Evolutionary conservation across 1,140 invertebrate species (phyloP).

Genomic region (Drosophila biarmipes): DNA sequence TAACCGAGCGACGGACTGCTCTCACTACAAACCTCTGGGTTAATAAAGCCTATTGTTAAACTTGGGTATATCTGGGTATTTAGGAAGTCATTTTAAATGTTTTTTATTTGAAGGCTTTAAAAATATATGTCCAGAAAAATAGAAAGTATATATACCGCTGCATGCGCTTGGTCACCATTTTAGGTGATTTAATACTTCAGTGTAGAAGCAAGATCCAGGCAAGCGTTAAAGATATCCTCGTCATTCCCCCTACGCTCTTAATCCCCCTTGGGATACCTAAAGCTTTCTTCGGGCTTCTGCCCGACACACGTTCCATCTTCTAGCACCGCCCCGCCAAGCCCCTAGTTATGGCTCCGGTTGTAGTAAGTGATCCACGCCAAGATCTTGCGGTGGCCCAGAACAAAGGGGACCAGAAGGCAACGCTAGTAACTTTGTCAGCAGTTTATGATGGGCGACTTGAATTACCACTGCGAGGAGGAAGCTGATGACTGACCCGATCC

Average conservation of each 20-base stretch:
- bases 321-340: neutral
- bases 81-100: no score
- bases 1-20: slow-evolving; percentile 26
- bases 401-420: slow-evolving; percentile 19
- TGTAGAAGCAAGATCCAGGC: slow-evolving; percentile 52
- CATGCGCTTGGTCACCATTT: neutral
- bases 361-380: slow-evolving; percentile 51
- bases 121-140: no score
- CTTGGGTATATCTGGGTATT: no score
- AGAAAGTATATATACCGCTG: neutral
- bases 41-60: no score
- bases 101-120: no score
- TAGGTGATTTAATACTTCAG: neutral
- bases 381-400: slow-evolving; percentile 67
- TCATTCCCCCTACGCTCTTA: neutral
- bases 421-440: slow-evolving; percentile 66
- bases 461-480: slow-evolving; percentile 46
- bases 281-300: slow-evolving; percentile 52
- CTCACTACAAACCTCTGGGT: no score
- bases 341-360: neutral
- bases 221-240: slow-evolving; percentile 65
- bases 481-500: slow-evolving; percentile 3
- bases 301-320: slow-evolving; percentile 53
- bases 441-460: slow-evolving; percentile 73
- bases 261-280: no score